These are phyloP conservation scores for Ruditapes philippinarum DNA, from an alignment of 1,140 invertebrate species.

Conservation along the genomic window DNA sequence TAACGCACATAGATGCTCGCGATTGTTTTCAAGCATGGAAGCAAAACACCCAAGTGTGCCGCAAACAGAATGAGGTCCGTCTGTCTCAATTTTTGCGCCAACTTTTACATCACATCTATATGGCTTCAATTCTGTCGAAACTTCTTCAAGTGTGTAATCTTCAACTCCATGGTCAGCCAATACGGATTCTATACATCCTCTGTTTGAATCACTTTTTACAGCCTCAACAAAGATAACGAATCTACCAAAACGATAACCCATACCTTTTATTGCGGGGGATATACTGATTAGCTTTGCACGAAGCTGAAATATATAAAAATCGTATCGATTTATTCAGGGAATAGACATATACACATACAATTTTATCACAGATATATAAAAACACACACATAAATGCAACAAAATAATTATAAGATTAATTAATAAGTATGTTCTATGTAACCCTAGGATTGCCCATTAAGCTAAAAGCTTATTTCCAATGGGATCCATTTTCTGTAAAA, in stretches of 20 bases:
- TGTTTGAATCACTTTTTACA: background rate
- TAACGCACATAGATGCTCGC: background rate
- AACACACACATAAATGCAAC: too few species aligned
- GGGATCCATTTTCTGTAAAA: too few species aligned
- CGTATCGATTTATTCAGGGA: too few species aligned
- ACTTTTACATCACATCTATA: background rate
- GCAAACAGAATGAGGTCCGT: background rate
- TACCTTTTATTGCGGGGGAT: background rate
- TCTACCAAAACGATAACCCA: background rate
- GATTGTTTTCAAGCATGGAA: background rate
- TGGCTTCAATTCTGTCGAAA: background rate
- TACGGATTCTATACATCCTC: too few species aligned
- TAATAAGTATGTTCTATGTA: too few species aligned
- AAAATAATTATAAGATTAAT: too few species aligned
- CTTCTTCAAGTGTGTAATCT: background rate
- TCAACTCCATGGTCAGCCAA: background rate
- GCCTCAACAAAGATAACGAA: background rate
- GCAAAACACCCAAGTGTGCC: conserved; percentile 1
- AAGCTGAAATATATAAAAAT: background rate
- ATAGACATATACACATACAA: too few species aligned
- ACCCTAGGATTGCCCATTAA: too few species aligned
- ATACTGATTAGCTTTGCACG: background rate
- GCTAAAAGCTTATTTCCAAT: too few species aligned
- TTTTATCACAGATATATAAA: too few species aligned
- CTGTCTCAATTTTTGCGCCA: background rate